phyloP scores from a whole-genome alignment of 2,797 vertebrate species.

The Holocentrus rufus region DNA sequence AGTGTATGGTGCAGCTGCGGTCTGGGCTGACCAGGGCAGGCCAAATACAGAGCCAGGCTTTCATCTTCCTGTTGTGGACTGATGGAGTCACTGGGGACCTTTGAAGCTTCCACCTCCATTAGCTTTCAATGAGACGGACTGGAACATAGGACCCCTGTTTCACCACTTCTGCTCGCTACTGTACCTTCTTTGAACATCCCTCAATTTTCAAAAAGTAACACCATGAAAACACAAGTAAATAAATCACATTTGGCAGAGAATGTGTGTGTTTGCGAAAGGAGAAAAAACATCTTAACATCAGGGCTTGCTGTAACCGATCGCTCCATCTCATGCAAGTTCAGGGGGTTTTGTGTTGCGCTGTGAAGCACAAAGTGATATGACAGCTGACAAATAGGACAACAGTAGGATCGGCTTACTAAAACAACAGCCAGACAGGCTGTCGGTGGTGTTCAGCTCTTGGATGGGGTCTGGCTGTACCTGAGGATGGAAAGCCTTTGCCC shows the following conservation, averaged over 20 bases:
- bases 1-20: slow-evolving; percentile 51
- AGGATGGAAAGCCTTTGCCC: slow-evolving; percentile 19
- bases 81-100: slow-evolving; percentile 43
- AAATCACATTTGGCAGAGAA: slow-evolving; percentile 18
- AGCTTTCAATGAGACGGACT: slow-evolving; percentile 56
- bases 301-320: slow-evolving; percentile 25
- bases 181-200: slow-evolving; percentile 30
- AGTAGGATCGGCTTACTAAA: slow-evolving; percentile 61
- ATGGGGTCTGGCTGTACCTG: slow-evolving; percentile 41
- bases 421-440: slow-evolving; percentile 59
- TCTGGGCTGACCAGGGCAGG: slow-evolving; percentile 39
- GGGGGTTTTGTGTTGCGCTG: slow-evolving; percentile 57
- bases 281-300: neutral
- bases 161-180: neutral
- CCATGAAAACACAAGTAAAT: slow-evolving; percentile 60
- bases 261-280: neutral
- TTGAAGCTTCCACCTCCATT: slow-evolving; percentile 72
- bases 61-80: slow-evolving; percentile 65
- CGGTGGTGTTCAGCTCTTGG: slow-evolving; percentile 35
- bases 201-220: slow-evolving; percentile 38
- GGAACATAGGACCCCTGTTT: neutral
- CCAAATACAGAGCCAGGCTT: slow-evolving; percentile 47
- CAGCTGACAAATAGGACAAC: slow-evolving; percentile 61
- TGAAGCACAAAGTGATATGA: slow-evolving; percentile 61
- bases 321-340: slow-evolving; percentile 67